These are phyloP conservation scores for Blennius ocellaris DNA, from an alignment of 2,113 vertebrate species.

Conservation along the genomic window DNA sequence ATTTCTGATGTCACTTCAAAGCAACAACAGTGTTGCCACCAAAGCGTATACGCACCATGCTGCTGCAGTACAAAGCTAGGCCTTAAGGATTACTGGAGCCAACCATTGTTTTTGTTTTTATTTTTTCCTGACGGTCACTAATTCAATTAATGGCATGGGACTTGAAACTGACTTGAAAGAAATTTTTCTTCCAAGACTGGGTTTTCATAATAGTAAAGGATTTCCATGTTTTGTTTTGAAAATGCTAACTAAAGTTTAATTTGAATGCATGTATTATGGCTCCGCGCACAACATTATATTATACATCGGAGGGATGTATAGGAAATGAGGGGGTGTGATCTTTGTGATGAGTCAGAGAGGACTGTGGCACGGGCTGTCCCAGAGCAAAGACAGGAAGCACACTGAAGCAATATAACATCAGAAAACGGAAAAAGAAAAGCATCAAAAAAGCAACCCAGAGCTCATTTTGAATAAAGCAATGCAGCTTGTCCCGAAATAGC, in stretches of 20 bases:
- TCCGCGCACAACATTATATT: slow-evolving; percentile 15
- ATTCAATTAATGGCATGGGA: slow-evolving; percentile 78
- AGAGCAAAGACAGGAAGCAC: slow-evolving; percentile 26
- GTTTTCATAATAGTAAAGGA: slow-evolving; percentile 23
- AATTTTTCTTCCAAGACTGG: slow-evolving; percentile 30
- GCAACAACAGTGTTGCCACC: slow-evolving; percentile 65
- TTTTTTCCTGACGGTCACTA: slow-evolving; percentile 68
- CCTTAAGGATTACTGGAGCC: slow-evolving; percentile 74
- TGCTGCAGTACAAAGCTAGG: slow-evolving; percentile 65
- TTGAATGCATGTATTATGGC: slow-evolving; percentile 4
- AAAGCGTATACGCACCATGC: slow-evolving; percentile 47
- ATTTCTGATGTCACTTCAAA: slow-evolving; percentile 82
- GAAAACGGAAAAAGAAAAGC: neutral
- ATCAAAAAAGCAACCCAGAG: slow-evolving; percentile 20
- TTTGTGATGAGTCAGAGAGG: slow-evolving; percentile 50
- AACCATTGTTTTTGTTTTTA: slow-evolving; percentile 65
- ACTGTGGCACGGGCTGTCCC: slow-evolving; percentile 24
- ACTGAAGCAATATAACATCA: slow-evolving; percentile 32
- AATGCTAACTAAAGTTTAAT: slow-evolving; percentile 42
- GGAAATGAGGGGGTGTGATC: slow-evolving; percentile 46
- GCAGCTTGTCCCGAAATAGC: slow-evolving; percentile 42
- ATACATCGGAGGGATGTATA: slow-evolving; percentile 30
- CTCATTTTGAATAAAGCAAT: slow-evolving; percentile 43
- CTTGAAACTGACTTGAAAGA: slow-evolving; percentile 70
- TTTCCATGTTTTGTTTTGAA: slow-evolving; percentile 42